Percentiles rank a stretch among this genome's conserved stretches.
Conservation (phyloP, 2,113 vertebrate genomes). For the Nansenia antarctica region DNA sequence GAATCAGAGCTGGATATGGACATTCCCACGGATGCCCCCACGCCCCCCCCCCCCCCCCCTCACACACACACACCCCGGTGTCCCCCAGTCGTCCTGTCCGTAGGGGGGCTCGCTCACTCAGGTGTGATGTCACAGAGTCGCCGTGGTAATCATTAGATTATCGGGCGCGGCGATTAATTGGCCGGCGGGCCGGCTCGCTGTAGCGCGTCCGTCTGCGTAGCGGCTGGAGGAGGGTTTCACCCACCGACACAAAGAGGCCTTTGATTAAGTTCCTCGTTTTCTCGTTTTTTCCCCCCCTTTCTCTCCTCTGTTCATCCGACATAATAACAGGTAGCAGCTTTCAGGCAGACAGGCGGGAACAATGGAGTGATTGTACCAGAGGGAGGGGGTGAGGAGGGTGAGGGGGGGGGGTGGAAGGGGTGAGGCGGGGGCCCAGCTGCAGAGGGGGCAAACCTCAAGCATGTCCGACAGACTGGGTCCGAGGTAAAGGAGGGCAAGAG, state of each 20-base stretch:
- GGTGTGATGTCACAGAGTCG: neutral
- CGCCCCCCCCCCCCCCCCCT: no score
- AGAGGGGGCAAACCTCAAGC: neutral
- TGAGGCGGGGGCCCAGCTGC: neutral
- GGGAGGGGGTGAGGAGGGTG: no score
- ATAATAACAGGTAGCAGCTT: conserved; percentile 15
- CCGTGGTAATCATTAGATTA: conserved; percentile 4
- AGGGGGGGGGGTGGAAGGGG: neutral
- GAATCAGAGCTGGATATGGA: no score
- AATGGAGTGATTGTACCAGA: neutral
- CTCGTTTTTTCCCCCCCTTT: neutral
- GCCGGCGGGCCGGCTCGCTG: neutral
- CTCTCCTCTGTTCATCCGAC: neutral
- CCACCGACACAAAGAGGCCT: neutral
- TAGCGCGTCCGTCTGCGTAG: neutral
- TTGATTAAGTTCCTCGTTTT: neutral
- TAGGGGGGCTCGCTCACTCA: neutral
- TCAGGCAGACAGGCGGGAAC: conserved; percentile 3
- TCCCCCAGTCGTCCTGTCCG: neutral
- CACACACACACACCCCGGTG: no score
- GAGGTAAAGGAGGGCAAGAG: neutral
- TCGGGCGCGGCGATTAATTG: neutral
- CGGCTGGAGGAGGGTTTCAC: neutral
- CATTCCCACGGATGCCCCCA: no score
- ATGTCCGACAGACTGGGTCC: neutral